Base-by-base conservation (phyloP, 1,140 invertebrate species). In the Drosophila tropicalis region DNA sequence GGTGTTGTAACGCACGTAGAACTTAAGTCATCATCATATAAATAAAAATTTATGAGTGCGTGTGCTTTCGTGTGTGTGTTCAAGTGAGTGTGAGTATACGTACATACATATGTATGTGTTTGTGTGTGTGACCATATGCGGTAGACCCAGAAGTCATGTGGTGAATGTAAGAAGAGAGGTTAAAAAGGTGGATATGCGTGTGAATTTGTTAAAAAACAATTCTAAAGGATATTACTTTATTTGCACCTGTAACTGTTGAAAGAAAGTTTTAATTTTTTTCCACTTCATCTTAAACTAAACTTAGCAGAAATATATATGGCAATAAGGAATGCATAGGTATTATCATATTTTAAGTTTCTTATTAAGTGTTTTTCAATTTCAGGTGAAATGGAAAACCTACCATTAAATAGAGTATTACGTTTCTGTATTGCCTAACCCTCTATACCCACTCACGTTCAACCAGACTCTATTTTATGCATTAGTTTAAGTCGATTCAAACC, bases 21-120 rank as follows among this genome's bases (percentile, higher is more conserved):
- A 84, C 84, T 87, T 83, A 87, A 87, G 84, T 89, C 84, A 87
- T 87, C 83, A 87, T 89, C 84, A 84, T 83, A 87, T 76, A 87
- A 87, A 87, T 87, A 87, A 84, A 87, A 87, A 87, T 87, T 70
- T 87, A 87, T 87, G 84, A 72, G 79, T 56, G 75, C 62, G 40
- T 62, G 67, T 64, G 62, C 47, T 40, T 22, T 15, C 57, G 47
- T 51, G 47, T 51, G 62, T 69, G 56, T 39, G 34, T 36, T 36
- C 72, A 39, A 72, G 60, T 55, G 70, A 55, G 54, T 25, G 9
- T 55, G 36, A 58, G 55, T 13, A 34, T 71, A 32, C 54, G 47
- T 70, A 57, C 10, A 34, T 71, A 32, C 54, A 36, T 70, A 57
- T 70, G 72, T 75, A 29, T 72, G 62, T 69, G 55, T 39, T 39